These are phyloP conservation scores for Drosophila siamana DNA, from an alignment of 2,888 invertebrate species.

Conservation along the genomic window DNA sequence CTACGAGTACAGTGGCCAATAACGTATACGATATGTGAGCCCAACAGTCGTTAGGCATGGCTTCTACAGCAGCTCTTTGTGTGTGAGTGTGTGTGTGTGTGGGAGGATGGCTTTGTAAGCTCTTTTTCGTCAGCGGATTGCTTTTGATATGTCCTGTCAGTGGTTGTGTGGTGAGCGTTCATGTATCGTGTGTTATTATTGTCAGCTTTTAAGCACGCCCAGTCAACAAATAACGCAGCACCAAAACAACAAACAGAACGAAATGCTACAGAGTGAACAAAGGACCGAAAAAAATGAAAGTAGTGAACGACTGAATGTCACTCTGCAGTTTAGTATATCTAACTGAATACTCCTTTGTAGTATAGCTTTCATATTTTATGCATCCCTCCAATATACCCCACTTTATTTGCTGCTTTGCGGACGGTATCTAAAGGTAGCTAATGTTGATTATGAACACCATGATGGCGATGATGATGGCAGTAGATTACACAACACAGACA, in stretches of 20 bases:
- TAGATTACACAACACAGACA: constrained; percentile 15
- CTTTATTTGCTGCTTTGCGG: too few species aligned
- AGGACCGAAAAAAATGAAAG: neutral
- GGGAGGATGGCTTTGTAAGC: constrained; percentile 15
- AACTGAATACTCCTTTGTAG: neutral
- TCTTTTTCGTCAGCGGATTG: constrained; percentile 24
- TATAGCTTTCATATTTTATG: neutral
- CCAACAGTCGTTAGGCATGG: neutral
- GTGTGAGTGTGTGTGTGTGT: neutral
- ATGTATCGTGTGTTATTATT: constrained; percentile 31
- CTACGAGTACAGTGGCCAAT: constrained; percentile 16
- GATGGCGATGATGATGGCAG: constrained; percentile 22
- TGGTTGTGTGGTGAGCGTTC: constrained; percentile 27
- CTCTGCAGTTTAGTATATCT: too few species aligned
- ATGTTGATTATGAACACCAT: constrained; percentile 13
- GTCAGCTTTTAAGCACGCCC: constrained; percentile 37
- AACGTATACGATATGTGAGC: constrained; percentile 11
- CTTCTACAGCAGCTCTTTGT: neutral
- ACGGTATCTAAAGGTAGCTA: constrained; percentile 22
- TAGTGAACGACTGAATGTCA: neutral
- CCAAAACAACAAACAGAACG: constrained; percentile 4
- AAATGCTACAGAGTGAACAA: neutral
- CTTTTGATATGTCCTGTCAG: constrained; percentile 27
- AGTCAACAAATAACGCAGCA: constrained; percentile 24
- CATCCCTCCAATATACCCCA: neutral